Percentiles rank a stretch among this genome's conserved stretches.
Evolutionary conservation across 2,888 invertebrate species (phyloP).

Genomic region (Parelbella ahira): DNA sequence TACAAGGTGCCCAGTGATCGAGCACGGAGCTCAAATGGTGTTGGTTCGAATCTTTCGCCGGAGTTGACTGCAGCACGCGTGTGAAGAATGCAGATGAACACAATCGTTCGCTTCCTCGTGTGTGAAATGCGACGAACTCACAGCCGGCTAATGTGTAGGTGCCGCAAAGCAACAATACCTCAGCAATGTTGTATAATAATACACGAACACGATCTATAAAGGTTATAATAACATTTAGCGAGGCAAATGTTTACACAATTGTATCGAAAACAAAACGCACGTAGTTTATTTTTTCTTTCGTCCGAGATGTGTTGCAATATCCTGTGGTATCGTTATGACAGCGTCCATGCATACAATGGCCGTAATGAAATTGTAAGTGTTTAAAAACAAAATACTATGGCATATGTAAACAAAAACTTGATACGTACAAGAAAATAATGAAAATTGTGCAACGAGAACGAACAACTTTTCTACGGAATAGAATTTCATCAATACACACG

Average conservation of each 20-base stretch:
- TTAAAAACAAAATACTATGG: constrained; percentile 5
- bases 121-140: constrained; percentile 60
- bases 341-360: not conserved
- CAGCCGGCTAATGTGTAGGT: constrained; percentile 68
- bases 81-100: constrained; percentile 69
- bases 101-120: constrained; percentile 74
- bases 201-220: not conserved
- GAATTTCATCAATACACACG: not conserved
- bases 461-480: constrained; percentile 2
- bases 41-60: too few relatives aligned
- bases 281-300: constrained; percentile 3
- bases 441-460: constrained; percentile 1
- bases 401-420: constrained; percentile 4
- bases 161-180: constrained; percentile 66
- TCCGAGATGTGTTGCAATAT: constrained; percentile 9
- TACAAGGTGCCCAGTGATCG: too few relatives aligned
- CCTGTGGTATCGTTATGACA: constrained; percentile 1
- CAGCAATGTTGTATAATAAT: constrained; percentile 60
- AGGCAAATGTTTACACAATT: constrained; percentile 29
- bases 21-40: too few relatives aligned
- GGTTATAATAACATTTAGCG: constrained; percentile 4
- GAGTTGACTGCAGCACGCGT: constrained; percentile 47
- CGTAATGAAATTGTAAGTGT: constrained; percentile 3
- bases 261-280: constrained; percentile 8
- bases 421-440: not conserved